These are phyloP conservation scores for Phoeniculus purpureus DNA, from an alignment of 2,797 vertebrate genomes.

Conservation along the genomic window DNA sequence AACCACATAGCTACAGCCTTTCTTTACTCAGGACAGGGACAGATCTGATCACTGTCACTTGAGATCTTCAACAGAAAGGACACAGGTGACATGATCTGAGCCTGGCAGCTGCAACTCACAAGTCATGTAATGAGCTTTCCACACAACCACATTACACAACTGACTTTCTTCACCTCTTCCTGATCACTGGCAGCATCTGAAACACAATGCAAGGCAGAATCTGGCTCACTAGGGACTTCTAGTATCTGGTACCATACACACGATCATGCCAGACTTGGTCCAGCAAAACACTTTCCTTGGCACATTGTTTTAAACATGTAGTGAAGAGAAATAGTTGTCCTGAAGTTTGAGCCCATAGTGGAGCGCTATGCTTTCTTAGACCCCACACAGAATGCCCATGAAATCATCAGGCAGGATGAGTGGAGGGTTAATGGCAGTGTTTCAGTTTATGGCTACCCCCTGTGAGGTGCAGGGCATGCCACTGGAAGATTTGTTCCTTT, in stretches of 20 bases:
- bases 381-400: neutral
- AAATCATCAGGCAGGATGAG: neutral
- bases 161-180: neutral
- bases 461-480: neutral
- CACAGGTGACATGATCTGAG: neutral
- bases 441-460: neutral
- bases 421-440: slow-evolving; percentile 10
- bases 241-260: neutral
- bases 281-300: neutral
- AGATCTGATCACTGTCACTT: neutral
- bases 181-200: neutral
- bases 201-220: neutral
- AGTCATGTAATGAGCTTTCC: neutral
- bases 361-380: neutral
- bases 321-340: neutral
- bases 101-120: neutral
- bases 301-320: neutral
- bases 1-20: neutral
- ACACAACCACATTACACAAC: neutral
- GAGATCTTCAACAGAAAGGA: neutral
- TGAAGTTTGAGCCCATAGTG: neutral
- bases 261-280: neutral
- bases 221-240: neutral
- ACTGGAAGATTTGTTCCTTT: slow-evolving; percentile 14
- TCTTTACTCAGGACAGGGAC: neutral